phyloP scores from a whole-genome alignment of 2,797 vertebrate genomes.

The Sebastes glaucus region DNA sequence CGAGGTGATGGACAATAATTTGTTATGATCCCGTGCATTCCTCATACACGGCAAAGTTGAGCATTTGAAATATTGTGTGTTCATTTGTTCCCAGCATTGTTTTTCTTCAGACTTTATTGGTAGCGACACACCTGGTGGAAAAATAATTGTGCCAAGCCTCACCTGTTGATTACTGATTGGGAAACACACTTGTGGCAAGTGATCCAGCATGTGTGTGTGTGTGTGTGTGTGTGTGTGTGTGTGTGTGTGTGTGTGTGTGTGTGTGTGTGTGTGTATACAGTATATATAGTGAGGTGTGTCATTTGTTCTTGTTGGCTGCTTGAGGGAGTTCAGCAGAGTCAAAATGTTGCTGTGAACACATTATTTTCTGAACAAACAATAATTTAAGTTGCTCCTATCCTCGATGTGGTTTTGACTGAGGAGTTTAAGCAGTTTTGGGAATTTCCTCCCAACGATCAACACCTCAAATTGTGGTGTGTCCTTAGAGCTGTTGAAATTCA shows the following conservation, averaged over 20 bases:
- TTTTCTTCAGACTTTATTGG: not conserved
- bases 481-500: not conserved
- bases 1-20: not conserved
- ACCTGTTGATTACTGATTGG: slow-evolving; percentile 16
- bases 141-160: slow-evolving; percentile 14
- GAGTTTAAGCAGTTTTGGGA: not conserved
- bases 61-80: not conserved
- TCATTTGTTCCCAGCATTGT: not conserved
- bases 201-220: not conserved
- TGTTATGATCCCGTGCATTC: not conserved
- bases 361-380: not conserved
- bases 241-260: no score
- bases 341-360: not conserved
- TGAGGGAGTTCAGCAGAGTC: not conserved
- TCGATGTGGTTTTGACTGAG: not conserved
- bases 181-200: slow-evolving; percentile 6
- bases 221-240: no score
- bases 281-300: not conserved
- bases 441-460: not conserved
- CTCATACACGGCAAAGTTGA: not conserved
- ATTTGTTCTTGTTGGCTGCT: not conserved
- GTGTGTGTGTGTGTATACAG: no score
- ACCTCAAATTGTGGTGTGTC: not conserved
- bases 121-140: slow-evolving; percentile 14
- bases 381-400: not conserved